Evolutionary conservation across 2,888 invertebrate genomes (phyloP), one percentile per base, ranked within the genome.

Genomic region (Napeogenes sylphis): DNA sequence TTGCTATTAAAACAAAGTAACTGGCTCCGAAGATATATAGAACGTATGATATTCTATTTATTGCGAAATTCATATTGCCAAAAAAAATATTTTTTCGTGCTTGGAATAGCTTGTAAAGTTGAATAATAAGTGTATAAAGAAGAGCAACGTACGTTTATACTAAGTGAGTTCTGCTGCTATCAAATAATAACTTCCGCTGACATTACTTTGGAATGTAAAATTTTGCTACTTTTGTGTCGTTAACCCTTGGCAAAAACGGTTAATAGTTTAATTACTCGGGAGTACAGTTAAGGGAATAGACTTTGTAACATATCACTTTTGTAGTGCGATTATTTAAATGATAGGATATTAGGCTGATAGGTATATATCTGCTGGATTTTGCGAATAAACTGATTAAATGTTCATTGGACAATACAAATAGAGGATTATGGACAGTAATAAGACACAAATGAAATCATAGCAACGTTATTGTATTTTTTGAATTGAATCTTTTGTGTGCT

Each of bases 401-500:
- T 35, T 5, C 35, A 35, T 35, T 5, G 6, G 35, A 35, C 35
- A 5, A 35, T 35, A 35, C 6, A 35, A 35, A 6, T 35, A 35
- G 13, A 21, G 55, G 35, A 58, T 55, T 61, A 62, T 63, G 59
- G 55, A 45, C 13, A 59, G 56, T 71, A 87, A 85, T 84, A 84
- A 90, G 76, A 85, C 83, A 80, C 66, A 67, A 69, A 67, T 74
- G 67, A 85, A 87, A 90, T 91, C 92, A 92, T 92, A 92, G 93
- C 93, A 93, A 93, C 93, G 92, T 93, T 93, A 92, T 93, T 93
- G 92, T 93, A 92, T 92, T 92, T 84, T 86, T 92, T 91, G 92
- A 93, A 92, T 92, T 93, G 92, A 92, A 92, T 92, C 85, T 91
- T 90, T 92, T 92, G 81, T 91, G 91, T 91, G 93, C 92, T 93